Conservation (phyloP, 1,140 invertebrate genomes). For the Eurosta solidaginis region DNA sequence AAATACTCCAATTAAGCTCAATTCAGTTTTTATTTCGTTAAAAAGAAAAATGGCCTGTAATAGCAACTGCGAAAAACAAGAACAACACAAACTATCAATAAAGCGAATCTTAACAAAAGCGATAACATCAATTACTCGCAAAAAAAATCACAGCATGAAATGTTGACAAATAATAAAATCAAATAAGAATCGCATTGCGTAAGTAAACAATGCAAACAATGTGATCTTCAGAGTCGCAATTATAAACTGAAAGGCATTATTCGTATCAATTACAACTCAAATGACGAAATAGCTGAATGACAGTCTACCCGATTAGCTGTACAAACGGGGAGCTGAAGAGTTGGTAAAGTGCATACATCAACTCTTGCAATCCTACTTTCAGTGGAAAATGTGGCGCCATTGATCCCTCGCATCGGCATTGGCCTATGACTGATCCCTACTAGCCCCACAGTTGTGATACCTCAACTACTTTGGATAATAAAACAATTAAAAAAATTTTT, state of each 20-base stretch:
- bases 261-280: too few species aligned
- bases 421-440: too few species aligned
- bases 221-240: neutral
- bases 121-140: neutral
- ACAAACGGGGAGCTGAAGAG: too few species aligned
- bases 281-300: too few species aligned
- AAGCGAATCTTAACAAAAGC: neutral
- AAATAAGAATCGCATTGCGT: neutral
- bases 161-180: conserved; percentile 10
- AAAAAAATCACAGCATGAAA: neutral
- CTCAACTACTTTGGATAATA: too few species aligned
- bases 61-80: neutral
- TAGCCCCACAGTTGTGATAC: too few species aligned
- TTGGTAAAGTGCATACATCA: too few species aligned
- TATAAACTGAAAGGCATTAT: neutral
- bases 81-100: neutral
- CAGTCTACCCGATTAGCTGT: too few species aligned
- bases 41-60: conserved; percentile 2
- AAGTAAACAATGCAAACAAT: neutral
- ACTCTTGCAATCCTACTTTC: too few species aligned
- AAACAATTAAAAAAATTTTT: too few species aligned
- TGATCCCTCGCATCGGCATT: too few species aligned
- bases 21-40: conserved; percentile 27
- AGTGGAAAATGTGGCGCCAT: too few species aligned
- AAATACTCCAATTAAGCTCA: conserved; percentile 24